Conservation (phyloP, 2,888 invertebrate genomes). For the Notocelia uddmanniana region DNA sequence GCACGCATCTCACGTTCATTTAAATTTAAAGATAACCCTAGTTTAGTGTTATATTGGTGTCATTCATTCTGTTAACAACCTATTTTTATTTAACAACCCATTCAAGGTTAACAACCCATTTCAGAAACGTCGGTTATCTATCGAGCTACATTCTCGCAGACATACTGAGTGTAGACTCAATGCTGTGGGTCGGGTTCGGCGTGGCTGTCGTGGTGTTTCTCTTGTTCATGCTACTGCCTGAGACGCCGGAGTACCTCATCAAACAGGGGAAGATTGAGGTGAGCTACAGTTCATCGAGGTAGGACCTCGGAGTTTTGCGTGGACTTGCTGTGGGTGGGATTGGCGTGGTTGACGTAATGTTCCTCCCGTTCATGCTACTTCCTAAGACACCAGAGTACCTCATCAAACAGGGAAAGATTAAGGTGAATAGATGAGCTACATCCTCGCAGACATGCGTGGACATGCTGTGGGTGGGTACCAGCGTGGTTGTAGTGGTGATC, state of each 20-base stretch:
- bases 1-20: no score
- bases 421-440: no score
- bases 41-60: no score
- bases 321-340: slow-evolving; percentile 72
- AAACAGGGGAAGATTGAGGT: slow-evolving; percentile 80
- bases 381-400: slow-evolving; percentile 81
- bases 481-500: no score
- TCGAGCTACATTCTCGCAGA: slow-evolving; percentile 75
- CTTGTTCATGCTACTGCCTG: slow-evolving; percentile 77
- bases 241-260: slow-evolving; percentile 79
- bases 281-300: slow-evolving; percentile 60
- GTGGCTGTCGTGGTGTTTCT: slow-evolving; percentile 73
- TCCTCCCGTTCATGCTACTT: slow-evolving; percentile 76
- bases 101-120: no score
- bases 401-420: slow-evolving; percentile 78
- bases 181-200: slow-evolving; percentile 75
- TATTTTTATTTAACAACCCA: no score
- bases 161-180: slow-evolving; percentile 63
- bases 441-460: no score
- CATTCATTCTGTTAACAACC: no score
- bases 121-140: slow-evolving; percentile 78
- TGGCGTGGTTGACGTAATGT: slow-evolving; percentile 70
- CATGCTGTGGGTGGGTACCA: no score
- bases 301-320: slow-evolving; percentile 70
- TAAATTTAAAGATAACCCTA: no score